A percentile compares a stretch with the other conserved stretches of the same genome.
Conservation (phyloP, 2,888 invertebrate species). For the Nasonia oneida region DNA sequence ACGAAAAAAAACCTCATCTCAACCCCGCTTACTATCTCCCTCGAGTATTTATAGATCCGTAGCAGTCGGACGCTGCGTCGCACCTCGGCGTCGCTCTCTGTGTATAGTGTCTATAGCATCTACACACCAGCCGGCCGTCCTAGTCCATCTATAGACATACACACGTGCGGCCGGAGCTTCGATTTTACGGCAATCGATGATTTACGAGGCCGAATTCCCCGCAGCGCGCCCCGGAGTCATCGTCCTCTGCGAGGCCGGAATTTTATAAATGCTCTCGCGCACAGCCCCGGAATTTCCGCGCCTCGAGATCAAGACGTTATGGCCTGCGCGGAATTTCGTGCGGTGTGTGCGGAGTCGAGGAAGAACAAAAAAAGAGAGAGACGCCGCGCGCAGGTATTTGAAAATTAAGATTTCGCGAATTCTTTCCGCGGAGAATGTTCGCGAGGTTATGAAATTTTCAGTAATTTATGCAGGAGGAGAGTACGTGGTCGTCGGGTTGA, state of each 20-base stretch:
- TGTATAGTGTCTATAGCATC: neutral
- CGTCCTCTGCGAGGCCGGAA: constrained; percentile 30
- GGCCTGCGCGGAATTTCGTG: constrained; percentile 49
- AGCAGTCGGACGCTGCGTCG: constrained; percentile 29
- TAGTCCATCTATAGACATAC: neutral
- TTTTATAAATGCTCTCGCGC: constrained; percentile 47
- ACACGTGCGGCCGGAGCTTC: neutral
- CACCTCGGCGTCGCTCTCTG: neutral
- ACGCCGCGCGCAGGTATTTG: neutral
- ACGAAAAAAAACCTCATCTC: neutral
- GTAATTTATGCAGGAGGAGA: constrained; percentile 35
- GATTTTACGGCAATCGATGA: constrained; percentile 57
- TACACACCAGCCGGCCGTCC: neutral
- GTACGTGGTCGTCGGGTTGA: neutral
- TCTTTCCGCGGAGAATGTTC: constrained; percentile 9
- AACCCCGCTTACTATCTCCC: neutral
- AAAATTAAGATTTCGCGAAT: constrained; percentile 56
- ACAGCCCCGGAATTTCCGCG: constrained; percentile 38
- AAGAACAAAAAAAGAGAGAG: neutral
- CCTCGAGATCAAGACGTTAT: constrained; percentile 46
- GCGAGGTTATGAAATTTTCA: constrained; percentile 43
- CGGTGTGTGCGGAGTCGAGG: neutral
- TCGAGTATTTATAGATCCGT: constrained; percentile 36
- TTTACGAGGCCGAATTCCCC: constrained; percentile 52
- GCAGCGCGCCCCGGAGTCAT: constrained; percentile 7